Conservation (phyloP, 64 coral and sea anemone genomes). For the Dendronephthya gigantea region DNA sequence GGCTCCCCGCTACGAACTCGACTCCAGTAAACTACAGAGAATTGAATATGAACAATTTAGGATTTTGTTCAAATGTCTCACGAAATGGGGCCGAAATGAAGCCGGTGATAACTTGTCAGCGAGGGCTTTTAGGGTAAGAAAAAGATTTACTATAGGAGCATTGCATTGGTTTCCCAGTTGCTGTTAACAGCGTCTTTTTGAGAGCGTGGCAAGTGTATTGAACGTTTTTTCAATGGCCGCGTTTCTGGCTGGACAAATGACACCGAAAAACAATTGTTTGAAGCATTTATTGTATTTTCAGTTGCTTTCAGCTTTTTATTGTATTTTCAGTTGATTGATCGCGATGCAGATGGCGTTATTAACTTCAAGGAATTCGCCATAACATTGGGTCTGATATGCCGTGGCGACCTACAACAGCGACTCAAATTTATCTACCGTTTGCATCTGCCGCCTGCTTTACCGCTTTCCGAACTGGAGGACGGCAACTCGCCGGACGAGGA, state of each 20-base stretch:
- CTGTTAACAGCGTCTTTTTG: too few relatives aligned
- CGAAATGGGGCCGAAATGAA: slow-evolving; percentile 69
- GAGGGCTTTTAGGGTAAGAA: slow-evolving; percentile 79
- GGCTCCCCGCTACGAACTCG: slow-evolving; percentile 19
- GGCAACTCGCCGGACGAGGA: slow-evolving; percentile 21
- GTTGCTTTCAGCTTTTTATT: too few relatives aligned
- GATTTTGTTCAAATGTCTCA: slow-evolving; percentile 67
- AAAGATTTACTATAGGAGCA: too few relatives aligned
- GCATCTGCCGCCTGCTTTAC: slow-evolving; percentile 55
- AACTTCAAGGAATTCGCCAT: slow-evolving; percentile 79
- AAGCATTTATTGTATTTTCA: not conserved
- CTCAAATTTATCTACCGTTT: slow-evolving; percentile 80
- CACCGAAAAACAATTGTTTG: too few relatives aligned
- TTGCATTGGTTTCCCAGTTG: too few relatives aligned
- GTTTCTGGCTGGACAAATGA: too few relatives aligned
- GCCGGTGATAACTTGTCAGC: slow-evolving; percentile 39
- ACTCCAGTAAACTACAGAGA: slow-evolving; percentile 50
- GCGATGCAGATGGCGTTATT: slow-evolving; percentile 63
- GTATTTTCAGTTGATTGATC: slow-evolving; percentile 57
- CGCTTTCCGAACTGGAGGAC: slow-evolving; percentile 19
- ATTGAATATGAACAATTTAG: slow-evolving; percentile 75
- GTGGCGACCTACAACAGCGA: slow-evolving; percentile 72
- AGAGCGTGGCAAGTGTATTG: too few relatives aligned
- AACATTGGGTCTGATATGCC: slow-evolving; percentile 63
- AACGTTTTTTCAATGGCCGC: too few relatives aligned